Conservation (phyloP, 1,140 invertebrate genomes). For the Eueides isabella region DNA sequence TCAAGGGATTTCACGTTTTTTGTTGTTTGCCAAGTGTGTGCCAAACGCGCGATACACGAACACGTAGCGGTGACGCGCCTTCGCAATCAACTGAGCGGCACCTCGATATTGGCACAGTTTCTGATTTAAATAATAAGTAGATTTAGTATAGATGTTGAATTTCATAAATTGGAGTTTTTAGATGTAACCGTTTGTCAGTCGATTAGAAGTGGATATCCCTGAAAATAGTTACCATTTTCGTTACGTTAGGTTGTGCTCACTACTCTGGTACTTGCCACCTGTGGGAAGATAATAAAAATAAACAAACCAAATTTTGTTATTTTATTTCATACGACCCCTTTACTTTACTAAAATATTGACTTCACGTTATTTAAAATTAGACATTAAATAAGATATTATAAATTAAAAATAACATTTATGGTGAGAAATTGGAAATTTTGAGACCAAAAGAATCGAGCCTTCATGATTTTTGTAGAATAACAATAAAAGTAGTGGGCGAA, state of each 20-base stretch:
- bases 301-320: constrained; percentile 60
- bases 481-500: constrained; percentile 73
- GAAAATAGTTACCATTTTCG: constrained; percentile 81
- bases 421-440: background rate
- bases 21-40: constrained; percentile 49
- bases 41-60: no score
- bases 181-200: constrained; percentile 32
- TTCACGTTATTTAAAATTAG: no score
- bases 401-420: background rate
- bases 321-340: constrained; percentile 50
- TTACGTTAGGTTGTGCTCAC: constrained; percentile 77
- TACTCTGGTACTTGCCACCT: constrained; percentile 80
- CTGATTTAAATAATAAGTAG: constrained; percentile 36
- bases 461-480: constrained; percentile 56
- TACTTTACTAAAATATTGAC: background rate
- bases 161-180: constrained; percentile 41
- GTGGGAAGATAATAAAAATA: constrained; percentile 79
- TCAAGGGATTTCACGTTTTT: constrained; percentile 68
- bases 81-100: background rate
- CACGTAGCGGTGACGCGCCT: no score
- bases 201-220: constrained; percentile 75
- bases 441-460: background rate
- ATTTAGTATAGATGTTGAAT: constrained; percentile 43
- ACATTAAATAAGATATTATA: background rate
- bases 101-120: constrained; percentile 37